phyloP scores from a whole-genome alignment of 2,113 vertebrate genomes.

The Larimichthys polyactis region DNA sequence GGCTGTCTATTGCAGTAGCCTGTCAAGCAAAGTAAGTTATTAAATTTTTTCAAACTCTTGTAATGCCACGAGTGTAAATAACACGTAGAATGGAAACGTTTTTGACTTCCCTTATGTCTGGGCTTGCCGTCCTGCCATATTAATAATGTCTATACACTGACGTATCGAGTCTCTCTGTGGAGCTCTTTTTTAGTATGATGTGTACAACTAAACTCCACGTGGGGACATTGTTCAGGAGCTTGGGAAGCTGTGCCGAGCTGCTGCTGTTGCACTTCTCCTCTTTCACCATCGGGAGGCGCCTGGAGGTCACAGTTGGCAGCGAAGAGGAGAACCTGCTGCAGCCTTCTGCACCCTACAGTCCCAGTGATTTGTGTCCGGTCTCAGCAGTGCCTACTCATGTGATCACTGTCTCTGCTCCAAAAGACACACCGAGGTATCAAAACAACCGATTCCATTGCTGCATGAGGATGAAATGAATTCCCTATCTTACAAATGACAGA shows the following conservation, averaged over 20 bases:
- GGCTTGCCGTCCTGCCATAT: background rate
- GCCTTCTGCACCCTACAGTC: conserved; percentile 71
- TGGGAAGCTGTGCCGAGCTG: conserved; percentile 89
- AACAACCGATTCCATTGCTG: background rate
- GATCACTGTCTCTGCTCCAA: conserved; percentile 73
- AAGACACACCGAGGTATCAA: conserved; percentile 47
- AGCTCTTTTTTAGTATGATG: background rate
- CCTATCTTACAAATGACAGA: background rate
- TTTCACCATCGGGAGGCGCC: conserved; percentile 88
- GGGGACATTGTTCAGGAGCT: conserved; percentile 78
- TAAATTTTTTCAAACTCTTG: background rate
- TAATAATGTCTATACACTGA: background rate
- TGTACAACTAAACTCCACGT: conserved; percentile 10
- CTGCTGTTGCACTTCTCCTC: conserved; percentile 90
- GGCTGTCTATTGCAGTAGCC: conserved; percentile 75
- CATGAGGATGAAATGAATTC: background rate
- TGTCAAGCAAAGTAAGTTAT: conserved; percentile 86
- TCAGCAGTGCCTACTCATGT: conserved; percentile 38
- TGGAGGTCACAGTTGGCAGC: conserved; percentile 86
- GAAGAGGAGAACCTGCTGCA: conserved; percentile 86
- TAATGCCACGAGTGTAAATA: background rate
- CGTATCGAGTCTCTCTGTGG: background rate
- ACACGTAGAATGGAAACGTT: background rate
- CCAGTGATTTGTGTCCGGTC: background rate
- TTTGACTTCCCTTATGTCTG: background rate